Base-by-base conservation (phyloP, 2,888 invertebrate species). In the Drosophila gaucha region DNA sequence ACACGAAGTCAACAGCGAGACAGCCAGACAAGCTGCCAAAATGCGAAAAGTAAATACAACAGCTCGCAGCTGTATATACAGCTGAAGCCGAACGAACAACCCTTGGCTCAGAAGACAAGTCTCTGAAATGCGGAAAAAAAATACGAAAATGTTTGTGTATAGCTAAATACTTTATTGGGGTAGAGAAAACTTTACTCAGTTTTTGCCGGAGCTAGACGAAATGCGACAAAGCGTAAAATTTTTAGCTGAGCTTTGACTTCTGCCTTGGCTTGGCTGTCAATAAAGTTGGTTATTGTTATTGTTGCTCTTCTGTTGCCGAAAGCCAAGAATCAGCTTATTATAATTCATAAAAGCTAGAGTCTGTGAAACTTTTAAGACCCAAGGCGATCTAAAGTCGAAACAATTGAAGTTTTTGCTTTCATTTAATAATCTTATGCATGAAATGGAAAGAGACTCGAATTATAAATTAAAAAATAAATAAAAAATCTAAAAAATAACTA, bases 161-260 rank as follows among this genome's bases (percentile, higher is more conserved):
- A 51, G 60, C 67, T 72, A 76, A 76, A 76, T 60, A 52, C 38
- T 65, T 75, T 41, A 60, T 62, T 39, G 39, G 63, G 26, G 28
- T 31, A 30, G 36, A 30, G 36, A 57, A 71, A 70, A 63, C 26
- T 64, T 64, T 51, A 31, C 38, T 55, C 55, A 36, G 20, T 22
- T 63, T 52, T 36, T 24, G 55, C n/a, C 20, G 26, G 18, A 22
- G 36, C 14, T 28, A 59, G 67, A 71, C 54, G 18, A 50, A 59
- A 77, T 43, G 44, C 44, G 63, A 43, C 62, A 49, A 33, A 52
- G 67, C 56, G 46, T 33, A 28, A 63, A 46, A 30, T 38, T 44
- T 63, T 55, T 54, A 41, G 59, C 52, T 58, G 57, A 39, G 39
- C 43, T 59, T 74, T 51, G 71, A 49, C 41, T 57, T 63, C 39